Conservation (phyloP, 2,113 vertebrate species). For the Ciconia boyciana region DNA sequence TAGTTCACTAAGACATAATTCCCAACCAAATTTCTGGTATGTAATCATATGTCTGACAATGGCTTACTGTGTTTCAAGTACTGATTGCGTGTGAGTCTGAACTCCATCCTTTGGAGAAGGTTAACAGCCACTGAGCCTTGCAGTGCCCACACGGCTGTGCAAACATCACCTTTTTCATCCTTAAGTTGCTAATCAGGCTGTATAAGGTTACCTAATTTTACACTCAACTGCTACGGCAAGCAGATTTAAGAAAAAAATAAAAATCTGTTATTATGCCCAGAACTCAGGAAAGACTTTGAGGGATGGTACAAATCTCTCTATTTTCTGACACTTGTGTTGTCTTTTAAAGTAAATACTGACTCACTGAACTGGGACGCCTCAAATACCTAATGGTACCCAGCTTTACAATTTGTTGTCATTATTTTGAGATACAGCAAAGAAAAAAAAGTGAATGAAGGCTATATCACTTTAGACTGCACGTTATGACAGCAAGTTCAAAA, state of each 20-base stretch:
- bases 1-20: neutral
- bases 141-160: neutral
- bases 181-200: neutral
- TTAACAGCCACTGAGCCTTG: neutral
- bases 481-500: neutral
- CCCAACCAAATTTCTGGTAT: neutral
- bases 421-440: neutral
- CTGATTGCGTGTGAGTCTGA: neutral
- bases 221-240: neutral
- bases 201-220: neutral
- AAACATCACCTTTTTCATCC: neutral
- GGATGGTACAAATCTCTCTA: neutral
- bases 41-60: neutral
- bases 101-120: neutral
- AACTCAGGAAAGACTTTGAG: neutral
- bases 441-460: neutral
- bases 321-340: neutral
- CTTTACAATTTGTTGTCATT: neutral
- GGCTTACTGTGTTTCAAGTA: neutral
- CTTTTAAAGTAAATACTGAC: neutral
- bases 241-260: neutral
- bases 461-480: neutral
- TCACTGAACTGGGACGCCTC: neutral
- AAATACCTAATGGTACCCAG: neutral
- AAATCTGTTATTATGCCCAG: neutral